Evolutionary conservation across 2,113 vertebrate species (phyloP), one percentile per base, ranked within the genome.

Genomic region (Gopherus evgoodei): DNA sequence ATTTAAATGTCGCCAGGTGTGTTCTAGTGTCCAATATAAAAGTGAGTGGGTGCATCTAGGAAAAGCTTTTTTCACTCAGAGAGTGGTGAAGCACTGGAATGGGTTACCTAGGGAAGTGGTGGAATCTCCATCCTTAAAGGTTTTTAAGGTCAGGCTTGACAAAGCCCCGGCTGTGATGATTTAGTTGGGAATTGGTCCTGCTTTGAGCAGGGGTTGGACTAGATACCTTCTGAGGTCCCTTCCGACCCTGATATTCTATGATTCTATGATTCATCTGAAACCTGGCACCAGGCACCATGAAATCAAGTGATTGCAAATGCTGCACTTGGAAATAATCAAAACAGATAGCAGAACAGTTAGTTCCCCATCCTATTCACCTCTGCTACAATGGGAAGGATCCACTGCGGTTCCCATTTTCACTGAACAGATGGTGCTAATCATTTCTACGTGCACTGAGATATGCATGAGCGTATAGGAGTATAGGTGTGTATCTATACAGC

Each of bases 381-480:
- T 47, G 1, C 14, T 12, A 42, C 78, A 11, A 49, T 0, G 42
- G 78, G 49, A n/a, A 76, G 42, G 82, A 8, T 62, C 54, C 3
- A 4, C 0, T 59, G 95, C 93, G 90, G 1, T 93, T 95, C 96
- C 87, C 1, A 8, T 8, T 42, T 59, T 1, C 59, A 3, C 88
- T 81, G 9, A 25, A 0, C 11, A 95, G 97, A 47, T 82, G 95
- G 91, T 76, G 54, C 47, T 31, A 0, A 24, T 44, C 76, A 76
- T 22, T 10, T 2, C 62, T 49, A 21, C 13, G 5, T 1, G n/a
- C 0, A 4, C 3, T 25, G 1, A 35, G 3, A 38, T 1, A 19
- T 2, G 29, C 0, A 52, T 2, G 19, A 1, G 12, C 0, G 3
- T 1, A 12, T 29, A 1, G 35, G 25, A 6, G 29, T 17, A 11